Evolutionary conservation across 1,140 invertebrate genomes (phyloP).

Genomic region (Palaemon carinicauda): DNA sequence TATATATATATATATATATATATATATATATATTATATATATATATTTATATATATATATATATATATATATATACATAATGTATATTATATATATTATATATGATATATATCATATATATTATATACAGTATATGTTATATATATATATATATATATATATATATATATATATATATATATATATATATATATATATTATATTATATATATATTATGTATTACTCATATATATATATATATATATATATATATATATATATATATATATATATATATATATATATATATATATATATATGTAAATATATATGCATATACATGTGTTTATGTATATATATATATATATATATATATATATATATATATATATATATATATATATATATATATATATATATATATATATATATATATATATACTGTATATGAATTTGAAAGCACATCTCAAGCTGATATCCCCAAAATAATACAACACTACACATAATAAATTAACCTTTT

Average conservation of each 20-base stretch:
- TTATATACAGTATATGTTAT: no score
- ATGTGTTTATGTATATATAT: neutral
- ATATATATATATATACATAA: neutral
- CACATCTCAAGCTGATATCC: no score
- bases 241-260: conserved; percentile 10
- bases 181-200: conserved; percentile 16
- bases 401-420: neutral
- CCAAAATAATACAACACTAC: no score
- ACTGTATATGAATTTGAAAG: no score
- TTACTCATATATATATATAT: neutral
- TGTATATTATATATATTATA: conserved; percentile 5
- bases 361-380: neutral
- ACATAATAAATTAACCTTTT: no score
- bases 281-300: conserved; percentile 6
- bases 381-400: neutral
- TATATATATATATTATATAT: neutral
- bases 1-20: neutral
- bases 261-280: neutral
- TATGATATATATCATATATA: neutral
- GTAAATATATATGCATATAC: neutral
- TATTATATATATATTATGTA: neutral
- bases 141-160: neutral
- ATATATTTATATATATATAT: neutral
- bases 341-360: neutral
- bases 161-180: conserved; percentile 1